Percentiles rank a stretch among this genome's conserved stretches.
Evolutionary conservation across 2,888 invertebrate species (phyloP).

Genomic region (Ormyrus rosae): DNA sequence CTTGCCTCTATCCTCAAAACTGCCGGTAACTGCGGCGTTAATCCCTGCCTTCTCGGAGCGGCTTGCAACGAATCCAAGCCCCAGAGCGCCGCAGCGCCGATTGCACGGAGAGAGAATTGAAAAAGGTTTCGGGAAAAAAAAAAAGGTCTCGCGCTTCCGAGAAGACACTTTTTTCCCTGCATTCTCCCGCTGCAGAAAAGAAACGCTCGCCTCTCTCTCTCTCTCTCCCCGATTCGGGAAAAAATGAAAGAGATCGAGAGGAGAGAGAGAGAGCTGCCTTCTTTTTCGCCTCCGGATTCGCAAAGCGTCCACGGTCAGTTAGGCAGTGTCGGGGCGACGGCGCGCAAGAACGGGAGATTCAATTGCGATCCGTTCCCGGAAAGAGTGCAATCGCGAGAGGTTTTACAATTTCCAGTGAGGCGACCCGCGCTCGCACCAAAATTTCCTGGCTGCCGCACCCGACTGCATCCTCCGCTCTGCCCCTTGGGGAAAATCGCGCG

Average conservation of each 20-base stretch:
- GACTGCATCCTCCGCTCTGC: not conserved
- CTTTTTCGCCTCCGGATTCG: slow-evolving; percentile 37
- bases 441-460: slow-evolving; percentile 2
- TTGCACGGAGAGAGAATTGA: not conserved
- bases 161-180: slow-evolving; percentile 35
- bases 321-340: slow-evolving; percentile 11
- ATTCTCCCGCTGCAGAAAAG: not conserved
- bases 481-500: too few species aligned
- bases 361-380: slow-evolving; percentile 53
- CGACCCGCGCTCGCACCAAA: slow-evolving; percentile 25
- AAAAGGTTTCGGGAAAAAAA: slow-evolving; percentile 2
- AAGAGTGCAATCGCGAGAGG: slow-evolving; percentile 25
- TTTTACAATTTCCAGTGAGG: slow-evolving; percentile 51
- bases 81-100: too few species aligned
- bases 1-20: too few species aligned
- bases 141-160: slow-evolving; percentile 20
- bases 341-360: slow-evolving; percentile 45
- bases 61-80: too few species aligned
- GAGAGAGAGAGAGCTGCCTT: not conserved
- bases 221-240: not conserved
- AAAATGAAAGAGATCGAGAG: slow-evolving; percentile 6
- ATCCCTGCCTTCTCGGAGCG: too few species aligned
- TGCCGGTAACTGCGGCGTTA: too few species aligned
- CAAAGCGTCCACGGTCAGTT: slow-evolving; percentile 44
- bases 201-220: too few species aligned